Base-by-base conservation (phyloP, 2,797 vertebrate genomes). In the Falco berigora region DNA sequence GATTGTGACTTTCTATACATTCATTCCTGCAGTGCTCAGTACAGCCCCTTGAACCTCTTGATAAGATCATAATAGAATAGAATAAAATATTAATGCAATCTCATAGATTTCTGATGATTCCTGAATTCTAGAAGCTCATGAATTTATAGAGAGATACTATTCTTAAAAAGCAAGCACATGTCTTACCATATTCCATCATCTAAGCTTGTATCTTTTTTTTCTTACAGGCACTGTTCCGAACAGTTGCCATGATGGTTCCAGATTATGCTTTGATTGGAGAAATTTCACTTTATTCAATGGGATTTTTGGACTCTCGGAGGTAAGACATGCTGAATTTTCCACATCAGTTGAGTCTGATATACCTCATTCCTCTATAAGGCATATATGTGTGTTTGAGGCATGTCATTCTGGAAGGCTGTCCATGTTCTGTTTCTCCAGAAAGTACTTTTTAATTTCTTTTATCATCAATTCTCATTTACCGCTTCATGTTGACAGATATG, bases 201-300 rank as follows among this genome's bases (percentile, higher is more conserved):
- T 36, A 67, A 83, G 7, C 6, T 76, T 46, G 3, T 46, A 27
- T 55, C 30, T n/a, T 92, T 88, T 88, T 95, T 83, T 73, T 81
- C 92, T 93, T 73, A 10, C 47, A 99, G 99, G 99, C 98, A 75
- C 98, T 99, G 68, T 99, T 99, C 94, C 98, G 98, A 84, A 99
- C 99, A 22, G 99, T 99, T 87, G 99, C 99, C 64, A 99, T 99
- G 99, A 99, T 99, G 99, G 99, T 99, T 19, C 99, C 99, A 72
- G 99, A 99, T 97, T 99, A 99, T 68, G 98, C 98, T 77, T 98
- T 99, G 82, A 99, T 99, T 97, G 99, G 99, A 79, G 99, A 99
- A 97, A 99, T 99, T 94, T 99, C 99, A 5, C 98, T 99, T 40
- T 99, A 99, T 96, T 99, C 99, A 10, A 99, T 99, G 99, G 99